Percentiles rank a stretch among this genome's conserved stretches.
phyloP scores from a whole-genome alignment of 2,888 invertebrate genomes.

The Pseudococcus longispinus region DNA sequence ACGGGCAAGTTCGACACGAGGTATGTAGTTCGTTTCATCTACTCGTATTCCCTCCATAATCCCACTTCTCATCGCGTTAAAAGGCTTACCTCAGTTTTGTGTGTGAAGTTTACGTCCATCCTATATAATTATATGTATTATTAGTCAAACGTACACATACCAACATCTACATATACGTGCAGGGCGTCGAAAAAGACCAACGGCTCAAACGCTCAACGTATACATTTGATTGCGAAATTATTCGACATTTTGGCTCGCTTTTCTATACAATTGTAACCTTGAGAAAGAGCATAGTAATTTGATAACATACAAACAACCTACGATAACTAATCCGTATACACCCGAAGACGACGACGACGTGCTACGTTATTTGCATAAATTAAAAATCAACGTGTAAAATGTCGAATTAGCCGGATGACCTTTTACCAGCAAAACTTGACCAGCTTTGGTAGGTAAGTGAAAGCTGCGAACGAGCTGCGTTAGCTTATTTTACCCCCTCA shows the following conservation, averaged over 20 bases:
- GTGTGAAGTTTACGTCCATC: background rate
- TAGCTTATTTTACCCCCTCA: background rate
- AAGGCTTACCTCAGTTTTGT: background rate
- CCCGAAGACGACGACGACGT: background rate
- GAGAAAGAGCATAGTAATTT: background rate
- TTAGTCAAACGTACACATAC: background rate
- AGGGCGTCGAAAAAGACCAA: background rate
- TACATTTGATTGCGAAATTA: background rate
- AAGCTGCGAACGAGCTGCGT: background rate
- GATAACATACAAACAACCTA: background rate
- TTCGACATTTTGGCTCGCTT: conserved; percentile 2
- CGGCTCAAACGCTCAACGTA: background rate
- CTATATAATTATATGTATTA: background rate
- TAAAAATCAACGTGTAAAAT: conserved; percentile 31
- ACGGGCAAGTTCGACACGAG: conserved; percentile 30
- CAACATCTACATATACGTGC: too few relatives aligned
- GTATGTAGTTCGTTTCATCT: background rate
- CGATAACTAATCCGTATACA: background rate
- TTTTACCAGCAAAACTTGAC: background rate
- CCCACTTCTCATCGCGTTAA: conserved; percentile 35
- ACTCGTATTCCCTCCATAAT: conserved; percentile 6
- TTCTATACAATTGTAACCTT: background rate
- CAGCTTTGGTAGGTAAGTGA: background rate
- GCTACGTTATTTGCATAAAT: conserved; percentile 14
- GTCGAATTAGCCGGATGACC: conserved; percentile 16